Conservation (phyloP, 30 jellyfish, hydroid and myxozoan genomes). For the Hydractinia symbiolongicarpus region DNA sequence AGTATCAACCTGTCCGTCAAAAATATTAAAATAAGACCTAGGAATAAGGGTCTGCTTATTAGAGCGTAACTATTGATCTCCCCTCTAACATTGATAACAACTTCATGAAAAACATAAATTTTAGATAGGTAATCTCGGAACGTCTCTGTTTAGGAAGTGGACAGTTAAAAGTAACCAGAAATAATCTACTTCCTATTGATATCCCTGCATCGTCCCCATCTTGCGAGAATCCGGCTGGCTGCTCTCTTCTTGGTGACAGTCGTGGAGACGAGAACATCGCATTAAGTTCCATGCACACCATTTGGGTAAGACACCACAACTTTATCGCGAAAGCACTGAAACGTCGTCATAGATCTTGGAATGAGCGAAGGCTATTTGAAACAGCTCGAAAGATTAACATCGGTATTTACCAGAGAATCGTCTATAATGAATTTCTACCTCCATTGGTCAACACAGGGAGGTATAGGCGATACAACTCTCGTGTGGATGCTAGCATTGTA, state of each 20-base stretch:
- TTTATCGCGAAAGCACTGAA: constrained; percentile 22
- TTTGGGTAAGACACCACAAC: constrained; percentile 36
- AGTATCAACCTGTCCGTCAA: too few relatives aligned
- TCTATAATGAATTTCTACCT: constrained; percentile 25
- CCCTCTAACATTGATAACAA: too few relatives aligned
- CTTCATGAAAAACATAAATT: too few relatives aligned
- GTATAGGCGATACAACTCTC: constrained; percentile 16
- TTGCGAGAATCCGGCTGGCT: constrained; percentile 15
- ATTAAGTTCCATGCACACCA: constrained; percentile 31
- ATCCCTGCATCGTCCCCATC: not conserved
- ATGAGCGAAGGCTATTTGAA: constrained; percentile 23
- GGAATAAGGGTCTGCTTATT: too few relatives aligned
- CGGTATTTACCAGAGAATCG: constrained; percentile 22
- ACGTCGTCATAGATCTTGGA: constrained; percentile 22
- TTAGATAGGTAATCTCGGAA: too few relatives aligned
- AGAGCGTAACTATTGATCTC: too few relatives aligned
- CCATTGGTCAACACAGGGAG: not conserved
- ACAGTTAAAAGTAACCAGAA: not conserved
- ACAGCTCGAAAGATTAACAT: constrained; percentile 36
- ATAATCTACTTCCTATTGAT: not conserved
- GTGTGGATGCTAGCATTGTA: constrained; percentile 18
- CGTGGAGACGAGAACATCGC: constrained; percentile 33
- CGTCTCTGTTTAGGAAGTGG: constrained; percentile 20
- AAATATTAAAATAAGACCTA: too few relatives aligned
- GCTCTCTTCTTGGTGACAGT: constrained; percentile 33